Evolutionary conservation across 2,113 vertebrate genomes (phyloP).

Genomic region (Cygnus buccinator): DNA sequence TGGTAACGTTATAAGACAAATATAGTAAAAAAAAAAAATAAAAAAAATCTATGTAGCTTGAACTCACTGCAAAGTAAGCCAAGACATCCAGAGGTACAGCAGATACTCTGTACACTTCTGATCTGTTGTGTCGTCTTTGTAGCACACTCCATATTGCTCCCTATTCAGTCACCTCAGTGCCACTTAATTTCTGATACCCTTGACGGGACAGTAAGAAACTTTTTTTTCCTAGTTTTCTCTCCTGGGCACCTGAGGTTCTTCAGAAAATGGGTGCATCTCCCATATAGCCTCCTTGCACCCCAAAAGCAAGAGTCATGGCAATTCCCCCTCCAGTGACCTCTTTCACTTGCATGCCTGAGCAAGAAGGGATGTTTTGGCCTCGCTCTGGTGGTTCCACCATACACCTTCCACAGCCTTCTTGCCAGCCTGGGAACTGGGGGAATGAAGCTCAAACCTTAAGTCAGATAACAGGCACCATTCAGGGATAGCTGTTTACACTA

Average conservation of each 20-base stretch:
- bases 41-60: neutral
- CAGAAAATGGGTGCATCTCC: neutral
- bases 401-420: neutral
- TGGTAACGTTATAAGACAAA: neutral
- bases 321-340: neutral
- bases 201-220: neutral
- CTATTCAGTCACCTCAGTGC: neutral
- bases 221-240: neutral
- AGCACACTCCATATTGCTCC: neutral
- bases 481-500: slow-evolving; percentile 1
- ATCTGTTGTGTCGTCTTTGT: neutral
- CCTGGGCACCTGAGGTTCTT: neutral
- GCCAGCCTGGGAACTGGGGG: neutral
- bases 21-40: no score
- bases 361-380: neutral
- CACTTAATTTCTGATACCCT: neutral
- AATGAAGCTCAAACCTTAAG: neutral
- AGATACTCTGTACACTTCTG: neutral
- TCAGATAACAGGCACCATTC: slow-evolving; percentile 16
- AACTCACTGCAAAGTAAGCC: neutral
- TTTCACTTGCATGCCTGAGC: neutral
- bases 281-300: neutral
- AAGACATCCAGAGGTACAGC: neutral
- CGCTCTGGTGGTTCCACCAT: neutral
- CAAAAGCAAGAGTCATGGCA: neutral